Evolutionary conservation across 2,888 invertebrate genomes (phyloP), one percentile per base, ranked within the genome.

Genomic region (Epistrophe grossulariae): DNA sequence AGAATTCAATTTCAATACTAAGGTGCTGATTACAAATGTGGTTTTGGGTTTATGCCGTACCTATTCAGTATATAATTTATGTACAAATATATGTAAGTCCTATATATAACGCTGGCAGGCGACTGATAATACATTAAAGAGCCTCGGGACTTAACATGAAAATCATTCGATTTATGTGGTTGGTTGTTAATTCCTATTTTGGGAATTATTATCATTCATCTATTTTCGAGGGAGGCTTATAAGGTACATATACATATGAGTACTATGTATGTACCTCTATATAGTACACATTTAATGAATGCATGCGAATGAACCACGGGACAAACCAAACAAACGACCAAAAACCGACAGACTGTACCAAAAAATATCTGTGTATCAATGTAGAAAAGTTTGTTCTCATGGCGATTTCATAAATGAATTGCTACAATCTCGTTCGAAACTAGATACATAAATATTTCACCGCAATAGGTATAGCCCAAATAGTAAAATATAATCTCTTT

Each of bases 11-110:
- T 79, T 79, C 73, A 45, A 70, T 35, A 62, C 74, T 64, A 57
- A 74, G 74, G 59, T 71, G 64, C 31, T 79, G 84, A 84, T 74
- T 79, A 74, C 79, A 79, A 84, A 73, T 84, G 83, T 64, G 62
- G 79, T 79, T 70, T 74, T 64, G 70, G 59, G 62, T 70, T 31
- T 31, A n/a, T 31, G 5, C 31, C 5, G 31, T 31, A 31, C 5
- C 24, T 24, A 24, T n/a, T n/a, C n/a, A n/a, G n/a, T n/a, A n/a
- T 24, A 24, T 3, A 24, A 24, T 24, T 24, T 24, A 24, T 24
- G 24, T 24, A 24, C 24, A 24, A n/a, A n/a, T 24, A 24, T 70
- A 48, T 74, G 9, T 35, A 55, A 5, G 6, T 31, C 24, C 24
- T 1, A 2, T 55, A 13, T 15, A 6, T 60, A 45, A 64, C 64